Evolutionary conservation across 2,888 invertebrate species (phyloP).

Genomic region (Mellilla xanthometata): DNA sequence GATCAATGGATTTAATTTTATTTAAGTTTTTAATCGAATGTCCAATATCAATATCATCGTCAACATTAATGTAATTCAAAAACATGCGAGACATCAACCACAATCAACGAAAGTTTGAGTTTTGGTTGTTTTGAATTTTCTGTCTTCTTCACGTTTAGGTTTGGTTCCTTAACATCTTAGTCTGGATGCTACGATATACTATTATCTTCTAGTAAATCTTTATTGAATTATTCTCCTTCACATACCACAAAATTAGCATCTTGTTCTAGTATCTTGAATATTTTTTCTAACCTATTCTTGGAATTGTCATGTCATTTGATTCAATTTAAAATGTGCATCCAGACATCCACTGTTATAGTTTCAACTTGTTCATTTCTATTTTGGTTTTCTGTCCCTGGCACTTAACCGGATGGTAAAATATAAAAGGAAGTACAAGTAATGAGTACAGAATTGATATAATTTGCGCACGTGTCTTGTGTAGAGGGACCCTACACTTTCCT

Average conservation of each 20-base stretch:
- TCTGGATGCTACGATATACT: slow-evolving; percentile 39
- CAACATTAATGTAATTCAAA: slow-evolving; percentile 3
- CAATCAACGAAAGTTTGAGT: slow-evolving; percentile 21
- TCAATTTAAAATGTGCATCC: slow-evolving; percentile 26
- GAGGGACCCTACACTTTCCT: slow-evolving; percentile 68
- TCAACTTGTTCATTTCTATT: slow-evolving; percentile 68
- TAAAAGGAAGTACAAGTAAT: slow-evolving; percentile 81
- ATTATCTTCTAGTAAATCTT: not conserved
- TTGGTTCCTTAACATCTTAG: slow-evolving; percentile 31
- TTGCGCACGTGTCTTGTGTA: slow-evolving; percentile 79
- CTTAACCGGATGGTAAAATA: slow-evolving; percentile 62
- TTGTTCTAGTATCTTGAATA: not conserved
- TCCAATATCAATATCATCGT: slow-evolving; percentile 19
- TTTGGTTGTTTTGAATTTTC: slow-evolving; percentile 29
- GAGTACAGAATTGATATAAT: slow-evolving; percentile 73
- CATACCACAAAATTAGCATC: not conserved
- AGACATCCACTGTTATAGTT: slow-evolving; percentile 43
- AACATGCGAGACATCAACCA: slow-evolving; percentile 22
- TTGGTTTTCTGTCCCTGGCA: slow-evolving; percentile 75
- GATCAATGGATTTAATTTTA: slow-evolving; percentile 26
- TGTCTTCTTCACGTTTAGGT: slow-evolving; percentile 35
- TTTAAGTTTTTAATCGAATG: slow-evolving; percentile 5
- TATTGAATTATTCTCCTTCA: not conserved
- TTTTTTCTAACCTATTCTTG: not conserved
- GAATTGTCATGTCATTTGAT: not conserved